Conservation (phyloP, 2,888 invertebrate genomes). For the Sphaerophoria taeniata region DNA sequence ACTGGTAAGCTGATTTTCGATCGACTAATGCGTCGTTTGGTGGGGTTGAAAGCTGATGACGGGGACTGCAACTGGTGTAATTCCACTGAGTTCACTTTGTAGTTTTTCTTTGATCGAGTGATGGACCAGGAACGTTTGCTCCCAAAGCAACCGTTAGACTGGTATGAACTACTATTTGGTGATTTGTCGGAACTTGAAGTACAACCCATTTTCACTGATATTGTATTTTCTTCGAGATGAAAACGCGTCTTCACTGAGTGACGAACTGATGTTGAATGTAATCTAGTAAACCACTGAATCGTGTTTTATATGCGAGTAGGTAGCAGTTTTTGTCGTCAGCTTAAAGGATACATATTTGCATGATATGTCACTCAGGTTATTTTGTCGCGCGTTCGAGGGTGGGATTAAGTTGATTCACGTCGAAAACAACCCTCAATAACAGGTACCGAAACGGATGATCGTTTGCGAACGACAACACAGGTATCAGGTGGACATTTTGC, state of each 20-base stretch:
- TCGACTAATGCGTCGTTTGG: not conserved
- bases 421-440: slow-evolving; percentile 14
- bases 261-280: slow-evolving; percentile 42
- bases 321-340: not conserved
- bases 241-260: slow-evolving; percentile 39
- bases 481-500: slow-evolving; percentile 28
- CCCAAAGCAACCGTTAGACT: slow-evolving; percentile 5
- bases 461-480: not conserved
- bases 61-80: not conserved
- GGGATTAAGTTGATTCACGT: slow-evolving; percentile 55
- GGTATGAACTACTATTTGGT: not conserved
- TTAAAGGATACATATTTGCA: not conserved
- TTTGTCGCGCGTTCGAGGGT: slow-evolving; percentile 20
- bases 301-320: slow-evolving; percentile 37
- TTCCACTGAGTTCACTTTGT: slow-evolving; percentile 8
- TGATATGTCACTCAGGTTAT: slow-evolving; percentile 37
- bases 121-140: slow-evolving; percentile 19
- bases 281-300: not conserved
- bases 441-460: slow-evolving; percentile 1
- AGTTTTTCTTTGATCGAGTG: slow-evolving; percentile 23
- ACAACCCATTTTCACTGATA: slow-evolving; percentile 52
- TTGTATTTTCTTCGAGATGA: not conserved
- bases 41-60: not conserved
- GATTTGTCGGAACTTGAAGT: slow-evolving; percentile 45
- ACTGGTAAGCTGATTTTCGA: slow-evolving; percentile 34